These are phyloP conservation scores for Panagrolaimus sp. DNA, from an alignment of 1,140 invertebrate species.

Conservation along the genomic window DNA sequence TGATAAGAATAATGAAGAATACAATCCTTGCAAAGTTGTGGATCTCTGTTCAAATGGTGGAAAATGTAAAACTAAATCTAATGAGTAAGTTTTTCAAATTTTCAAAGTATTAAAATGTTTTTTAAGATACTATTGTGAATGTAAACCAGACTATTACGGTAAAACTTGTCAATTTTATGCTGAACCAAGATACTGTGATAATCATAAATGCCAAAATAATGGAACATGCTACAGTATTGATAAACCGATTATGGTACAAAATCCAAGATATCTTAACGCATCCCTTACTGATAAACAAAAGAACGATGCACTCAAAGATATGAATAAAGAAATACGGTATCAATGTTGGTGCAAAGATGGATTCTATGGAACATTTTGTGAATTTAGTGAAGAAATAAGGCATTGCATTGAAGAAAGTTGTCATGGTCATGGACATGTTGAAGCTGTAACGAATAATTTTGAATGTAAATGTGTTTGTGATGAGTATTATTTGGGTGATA, in stretches of 20 bases:
- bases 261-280: neutral
- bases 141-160: constrained; percentile 27
- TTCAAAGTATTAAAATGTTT: too few relatives aligned
- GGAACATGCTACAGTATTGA: constrained; percentile 37
- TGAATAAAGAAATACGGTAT: constrained; percentile 21
- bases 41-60: constrained; percentile 3
- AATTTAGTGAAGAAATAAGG: constrained; percentile 33
- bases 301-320: neutral
- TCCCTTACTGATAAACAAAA: neutral
- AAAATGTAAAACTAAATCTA: neutral
- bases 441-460: constrained; percentile 6
- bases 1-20: neutral
- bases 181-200: constrained; percentile 22
- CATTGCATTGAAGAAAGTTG: constrained; percentile 33
- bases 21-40: neutral
- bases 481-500: constrained; percentile 24
- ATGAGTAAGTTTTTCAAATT: neutral
- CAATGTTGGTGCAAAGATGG: constrained; percentile 35
- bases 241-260: constrained; percentile 14
- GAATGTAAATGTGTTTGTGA: constrained; percentile 29
- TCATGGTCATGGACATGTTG: constrained; percentile 28
- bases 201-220: constrained; percentile 31
- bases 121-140: constrained; percentile 34
- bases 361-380: constrained; percentile 33
- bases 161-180: constrained; percentile 36